Evolutionary conservation across 37 sponge, comb jelly and placozoan species (phyloP), one percentile per base, ranked within the genome.

Genomic region (Halisarca cf. caerulea): DNA sequence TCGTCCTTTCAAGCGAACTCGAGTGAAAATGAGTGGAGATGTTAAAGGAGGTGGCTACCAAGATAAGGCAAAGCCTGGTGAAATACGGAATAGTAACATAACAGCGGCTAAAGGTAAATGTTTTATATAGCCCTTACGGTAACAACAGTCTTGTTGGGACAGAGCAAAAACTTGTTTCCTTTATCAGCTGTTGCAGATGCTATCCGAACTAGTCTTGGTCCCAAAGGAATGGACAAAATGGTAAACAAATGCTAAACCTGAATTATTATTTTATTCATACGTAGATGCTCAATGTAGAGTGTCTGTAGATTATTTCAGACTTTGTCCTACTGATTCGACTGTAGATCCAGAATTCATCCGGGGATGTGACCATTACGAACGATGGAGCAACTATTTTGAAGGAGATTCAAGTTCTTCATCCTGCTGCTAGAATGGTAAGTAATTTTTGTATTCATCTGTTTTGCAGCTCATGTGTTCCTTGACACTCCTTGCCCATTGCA

Each of bases 151-250:
- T n/a, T n/a, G n/a, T n/a, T n/a, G n/a, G n/a, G n/a, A n/a, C n/a
- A n/a, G n/a, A n/a, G n/a, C n/a, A n/a, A n/a, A n/a, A n/a, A n/a
- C n/a, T n/a, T n/a, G n/a, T n/a, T n/a, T n/a, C n/a, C n/a, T n/a
- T 8, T 20, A 83, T 24, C 59, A 96, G 99, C 96, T 79, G 96
- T 99, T 37, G 97, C 97, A 25, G 97, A 99, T 91, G 99, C 99
- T 47, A 86, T 99, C 44, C 59, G 99, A 35, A 99, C 99, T 3
- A 99, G 99, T 78, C 91, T 99, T n/a, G 99, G 99, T 14, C 99
- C 99, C n/a, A 80, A 92, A 20, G 99, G 99, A 37, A 99, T 99
- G 99, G 99, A 99, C 71, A 99, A 99, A 75, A 99, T 99, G 99
- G 94, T 93, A n/a, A n/a, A n/a, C n/a, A n/a, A n/a, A n/a, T n/a